Evolutionary conservation across 2,797 vertebrate species (phyloP), one percentile per base, ranked within the genome.

Genomic region (Epinephelus coioides): DNA sequence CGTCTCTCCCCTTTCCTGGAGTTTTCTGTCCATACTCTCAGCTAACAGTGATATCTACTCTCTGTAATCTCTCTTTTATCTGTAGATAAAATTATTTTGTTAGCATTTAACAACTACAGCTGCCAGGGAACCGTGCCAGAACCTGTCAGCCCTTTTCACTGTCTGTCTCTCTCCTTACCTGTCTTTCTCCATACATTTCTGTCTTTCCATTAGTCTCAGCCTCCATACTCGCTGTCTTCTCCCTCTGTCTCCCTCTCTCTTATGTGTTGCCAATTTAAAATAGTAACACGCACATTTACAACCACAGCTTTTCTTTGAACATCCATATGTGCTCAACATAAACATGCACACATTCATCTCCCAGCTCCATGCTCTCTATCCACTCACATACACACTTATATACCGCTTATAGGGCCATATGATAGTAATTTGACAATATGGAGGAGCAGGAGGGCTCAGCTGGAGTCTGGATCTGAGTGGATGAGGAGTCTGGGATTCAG

Each of bases 381-480:
- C 68, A 59, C 65, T 69, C 73, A 69, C 69, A 69, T 25, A 78
- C 62, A 79, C 69, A 40, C 46, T 43, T 38, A 4, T 67, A 66
- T 46, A 18, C 18, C n/a, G 23, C 70, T 86, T 76, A 73, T 53
- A 70, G 69, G 27, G 34, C 55, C 89, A 89, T 82, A 68, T 87
- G 88, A 86, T 72, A 80, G 84, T 82, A 51, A 86, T 93, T 87
- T 89, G 61, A 46, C 69, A 15, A 57, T 54, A 57, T 84, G 70
- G 67, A 72, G 76, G 50, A 66, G 76, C 78, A 64, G 77, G 51
- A 73, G 62, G 73, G 56, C 79, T 80, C 73, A 79, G 79, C 80
- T 86, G 84, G 73, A 84, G 78, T 46, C 81, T 50, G 17, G 56
- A 78, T 75, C 27, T 62, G 18, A 77, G 34, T 43, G 46, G 68